A percentile compares a stretch with the other conserved stretches of the same genome.
Conservation (phyloP, 2,888 invertebrate species). For the Tachina grossa region DNA sequence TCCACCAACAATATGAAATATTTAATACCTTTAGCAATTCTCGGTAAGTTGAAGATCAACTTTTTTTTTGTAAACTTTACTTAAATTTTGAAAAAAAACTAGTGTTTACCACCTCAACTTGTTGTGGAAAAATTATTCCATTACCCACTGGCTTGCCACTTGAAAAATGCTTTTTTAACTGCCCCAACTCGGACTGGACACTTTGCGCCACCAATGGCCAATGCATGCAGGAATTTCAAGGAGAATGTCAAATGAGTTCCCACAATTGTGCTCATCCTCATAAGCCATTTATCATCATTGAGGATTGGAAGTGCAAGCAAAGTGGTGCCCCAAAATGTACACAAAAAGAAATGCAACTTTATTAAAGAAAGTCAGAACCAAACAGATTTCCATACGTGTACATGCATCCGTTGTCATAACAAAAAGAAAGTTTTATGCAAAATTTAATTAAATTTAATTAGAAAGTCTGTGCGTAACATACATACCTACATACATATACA, state of each 20-base stretch:
- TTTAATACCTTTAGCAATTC: not conserved
- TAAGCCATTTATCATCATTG: slow-evolving; percentile 75
- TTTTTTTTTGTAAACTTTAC: not conserved
- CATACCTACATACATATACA: no score
- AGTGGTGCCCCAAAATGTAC: slow-evolving; percentile 72
- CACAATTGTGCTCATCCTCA: slow-evolving; percentile 79
- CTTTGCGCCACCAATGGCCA: slow-evolving; percentile 78
- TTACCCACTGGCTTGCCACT: slow-evolving; percentile 54
- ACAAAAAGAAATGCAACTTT: slow-evolving; percentile 36
- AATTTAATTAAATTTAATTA: slow-evolving; percentile 48
- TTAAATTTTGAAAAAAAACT: not conserved
- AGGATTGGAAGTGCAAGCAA: slow-evolving; percentile 75
- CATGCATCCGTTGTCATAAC: not conserved
- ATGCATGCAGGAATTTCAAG: slow-evolving; percentile 76
- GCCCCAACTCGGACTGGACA: slow-evolving; percentile 73
- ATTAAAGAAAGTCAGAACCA: slow-evolving; percentile 15
- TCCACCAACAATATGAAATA: slow-evolving; percentile 28
- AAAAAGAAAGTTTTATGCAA: slow-evolving; percentile 31
- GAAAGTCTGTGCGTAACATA: slow-evolving; percentile 1
- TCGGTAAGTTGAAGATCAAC: slow-evolving; percentile 1
- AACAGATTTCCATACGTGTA: not conserved
- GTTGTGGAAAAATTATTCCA: slow-evolving; percentile 22
- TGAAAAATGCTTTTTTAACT: slow-evolving; percentile 75
- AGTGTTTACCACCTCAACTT: slow-evolving; percentile 1
- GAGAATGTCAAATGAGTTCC: slow-evolving; percentile 76